A percentile compares a stretch with the other conserved stretches of the same genome.
Evolutionary conservation across 1,140 invertebrate genomes (phyloP).

Genomic region (Armadillidium nasatum): DNA sequence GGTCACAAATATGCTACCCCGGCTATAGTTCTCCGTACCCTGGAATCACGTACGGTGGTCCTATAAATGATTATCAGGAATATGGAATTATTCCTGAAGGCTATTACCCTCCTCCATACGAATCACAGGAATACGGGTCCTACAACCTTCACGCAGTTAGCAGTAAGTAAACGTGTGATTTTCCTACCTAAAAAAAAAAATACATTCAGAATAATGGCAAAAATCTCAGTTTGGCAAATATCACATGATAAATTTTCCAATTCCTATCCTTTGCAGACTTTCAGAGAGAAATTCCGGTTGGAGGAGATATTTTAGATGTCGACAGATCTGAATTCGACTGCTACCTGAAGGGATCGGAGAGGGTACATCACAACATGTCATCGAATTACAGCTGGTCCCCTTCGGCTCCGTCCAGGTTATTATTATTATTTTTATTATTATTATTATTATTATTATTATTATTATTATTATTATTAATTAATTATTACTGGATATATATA

Average conservation of each 20-base stretch:
- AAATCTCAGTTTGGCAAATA: neutral
- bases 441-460: neutral
- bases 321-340: slow-evolving; percentile 46
- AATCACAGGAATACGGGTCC: neutral
- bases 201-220: no score
- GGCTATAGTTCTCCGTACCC: slow-evolving; percentile 19
- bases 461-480: neutral
- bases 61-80: slow-evolving; percentile 18
- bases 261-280: neutral
- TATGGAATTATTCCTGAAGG: slow-evolving; percentile 13
- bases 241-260: neutral
- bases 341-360: slow-evolving; percentile 44
- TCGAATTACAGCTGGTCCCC: slow-evolving; percentile 32
- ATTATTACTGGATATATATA: no score
- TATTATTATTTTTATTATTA: neutral
- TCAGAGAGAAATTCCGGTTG: neutral
- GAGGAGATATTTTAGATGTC: neutral
- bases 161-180: neutral
- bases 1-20: neutral
- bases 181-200: no score
- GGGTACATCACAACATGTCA: slow-evolving; percentile 25
- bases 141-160: neutral
- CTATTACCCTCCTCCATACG: slow-evolving; percentile 25
- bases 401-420: slow-evolving; percentile 12
- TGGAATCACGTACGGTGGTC: slow-evolving; percentile 9